Conservation (phyloP, 2,113 vertebrate genomes). For the Hippocampus abdominalis region DNA sequence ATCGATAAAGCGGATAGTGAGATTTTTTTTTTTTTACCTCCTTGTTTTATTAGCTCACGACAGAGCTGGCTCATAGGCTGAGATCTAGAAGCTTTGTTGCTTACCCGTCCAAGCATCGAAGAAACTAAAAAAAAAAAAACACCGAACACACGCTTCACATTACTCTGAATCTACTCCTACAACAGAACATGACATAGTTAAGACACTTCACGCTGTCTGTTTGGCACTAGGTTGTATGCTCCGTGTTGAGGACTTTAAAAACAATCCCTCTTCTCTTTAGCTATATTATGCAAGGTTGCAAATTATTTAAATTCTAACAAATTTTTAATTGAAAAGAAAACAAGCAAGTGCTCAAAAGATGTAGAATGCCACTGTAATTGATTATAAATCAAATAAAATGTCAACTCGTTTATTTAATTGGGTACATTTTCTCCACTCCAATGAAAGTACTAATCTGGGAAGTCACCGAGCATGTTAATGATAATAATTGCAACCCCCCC, state of each 20-base stretch:
- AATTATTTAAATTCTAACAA: background rate
- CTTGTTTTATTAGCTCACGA: constrained; percentile 48
- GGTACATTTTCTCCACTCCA: background rate
- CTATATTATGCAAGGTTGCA: background rate
- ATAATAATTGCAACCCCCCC: too few relatives aligned
- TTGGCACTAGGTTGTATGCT: background rate
- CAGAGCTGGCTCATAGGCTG: constrained; percentile 54
- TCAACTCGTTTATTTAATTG: background rate
- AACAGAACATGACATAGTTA: background rate
- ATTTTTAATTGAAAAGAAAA: background rate
- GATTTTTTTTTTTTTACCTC: constrained; percentile 8
- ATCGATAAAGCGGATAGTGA: constrained; percentile 47
- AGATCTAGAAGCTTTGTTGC: constrained; percentile 47
- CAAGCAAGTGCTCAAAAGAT: background rate
- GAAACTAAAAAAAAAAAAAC: constrained; percentile 19
- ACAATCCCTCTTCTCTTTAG: background rate
- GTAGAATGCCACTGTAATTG: too few relatives aligned
- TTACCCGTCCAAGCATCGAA: constrained; percentile 48
- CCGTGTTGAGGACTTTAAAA: background rate
- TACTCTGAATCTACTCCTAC: constrained; percentile 8
- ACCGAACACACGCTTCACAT: constrained; percentile 23
- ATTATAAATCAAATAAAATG: background rate
- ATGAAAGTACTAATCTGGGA: background rate
- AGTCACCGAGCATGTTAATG: too few relatives aligned
- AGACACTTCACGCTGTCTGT: background rate